phyloP scores from a whole-genome alignment of 2,797 vertebrate genomes.

The Malacoctenus gilli region DNA sequence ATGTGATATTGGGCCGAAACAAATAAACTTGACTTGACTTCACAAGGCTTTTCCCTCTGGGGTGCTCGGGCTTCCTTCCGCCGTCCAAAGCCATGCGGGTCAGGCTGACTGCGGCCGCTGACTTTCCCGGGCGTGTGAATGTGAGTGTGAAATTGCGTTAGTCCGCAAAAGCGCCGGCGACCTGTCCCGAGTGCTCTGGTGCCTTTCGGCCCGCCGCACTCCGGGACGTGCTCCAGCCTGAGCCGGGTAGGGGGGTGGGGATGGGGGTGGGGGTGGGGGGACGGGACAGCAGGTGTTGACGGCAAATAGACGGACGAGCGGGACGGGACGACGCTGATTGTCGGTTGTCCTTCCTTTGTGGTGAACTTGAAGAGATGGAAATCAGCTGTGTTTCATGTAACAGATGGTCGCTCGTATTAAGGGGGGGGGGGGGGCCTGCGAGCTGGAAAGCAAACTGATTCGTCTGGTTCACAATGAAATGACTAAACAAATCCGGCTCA shows the following conservation, averaged over 20 bases:
- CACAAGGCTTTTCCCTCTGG: slow-evolving; percentile 62
- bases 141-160: slow-evolving; percentile 50
- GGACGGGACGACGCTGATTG: slow-evolving; percentile 34
- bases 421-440: slow-evolving; percentile 51
- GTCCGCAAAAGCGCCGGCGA: slow-evolving; percentile 38
- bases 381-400: slow-evolving; percentile 54
- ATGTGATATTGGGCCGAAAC: slow-evolving; percentile 50
- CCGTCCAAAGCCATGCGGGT: slow-evolving; percentile 52
- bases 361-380: slow-evolving; percentile 44
- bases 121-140: slow-evolving; percentile 44
- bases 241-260: too few relatives aligned
- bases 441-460: slow-evolving; percentile 66
- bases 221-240: not conserved
- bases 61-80: slow-evolving; percentile 42
- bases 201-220: slow-evolving; percentile 4
- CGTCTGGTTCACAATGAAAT: slow-evolving; percentile 60
- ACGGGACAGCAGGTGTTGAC: slow-evolving; percentile 20
- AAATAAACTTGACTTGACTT: slow-evolving; percentile 72
- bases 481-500: slow-evolving; percentile 48
- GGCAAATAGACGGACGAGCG: slow-evolving; percentile 25
- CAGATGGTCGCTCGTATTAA: slow-evolving; percentile 68
- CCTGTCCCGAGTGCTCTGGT: slow-evolving; percentile 22
- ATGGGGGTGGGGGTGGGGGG: too few relatives aligned
- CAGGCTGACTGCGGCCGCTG: slow-evolving; percentile 37
- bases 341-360: slow-evolving; percentile 32